Conservation (phyloP, 2,888 invertebrate genomes). For the Harpalus rubripes region DNA sequence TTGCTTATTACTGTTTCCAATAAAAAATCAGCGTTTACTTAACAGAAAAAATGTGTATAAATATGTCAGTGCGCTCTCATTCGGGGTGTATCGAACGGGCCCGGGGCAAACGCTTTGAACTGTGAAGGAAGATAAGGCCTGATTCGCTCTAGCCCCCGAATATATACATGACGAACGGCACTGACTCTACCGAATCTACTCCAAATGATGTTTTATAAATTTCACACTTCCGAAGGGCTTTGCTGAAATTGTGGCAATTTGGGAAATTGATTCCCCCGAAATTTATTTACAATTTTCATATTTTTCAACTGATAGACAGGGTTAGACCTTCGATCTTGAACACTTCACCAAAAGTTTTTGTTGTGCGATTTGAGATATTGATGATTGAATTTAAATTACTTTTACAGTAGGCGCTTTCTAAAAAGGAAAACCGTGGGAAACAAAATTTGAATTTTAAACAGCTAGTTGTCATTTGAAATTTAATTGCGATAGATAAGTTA, state of each 20-base stretch:
- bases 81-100: background rate
- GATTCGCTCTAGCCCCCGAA: background rate
- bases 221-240: constrained; percentile 4
- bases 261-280: background rate
- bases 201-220: constrained; percentile 3
- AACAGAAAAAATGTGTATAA: constrained; percentile 7
- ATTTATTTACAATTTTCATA: constrained; percentile 7
- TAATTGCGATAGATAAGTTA: too few relatives aligned
- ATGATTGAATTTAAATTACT: too few relatives aligned
- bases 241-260: constrained; percentile 2
- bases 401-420: too few relatives aligned
- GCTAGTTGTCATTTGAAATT: too few relatives aligned
- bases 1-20: background rate
- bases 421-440: too few relatives aligned
- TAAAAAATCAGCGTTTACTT: constrained; percentile 3
- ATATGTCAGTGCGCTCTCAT: background rate
- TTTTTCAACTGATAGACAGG: background rate
- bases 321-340: background rate
- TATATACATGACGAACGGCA: constrained; percentile 5
- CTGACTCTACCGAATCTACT: constrained; percentile 1
- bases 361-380: too few relatives aligned
- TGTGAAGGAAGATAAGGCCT: background rate
- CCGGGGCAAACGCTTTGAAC: background rate
- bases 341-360: too few relatives aligned
- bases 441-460: too few relatives aligned